Percentiles rank a stretch among this genome's conserved stretches.
phyloP scores from a whole-genome alignment of 1,140 invertebrate genomes.

The Globodera rostochiensis region DNA sequence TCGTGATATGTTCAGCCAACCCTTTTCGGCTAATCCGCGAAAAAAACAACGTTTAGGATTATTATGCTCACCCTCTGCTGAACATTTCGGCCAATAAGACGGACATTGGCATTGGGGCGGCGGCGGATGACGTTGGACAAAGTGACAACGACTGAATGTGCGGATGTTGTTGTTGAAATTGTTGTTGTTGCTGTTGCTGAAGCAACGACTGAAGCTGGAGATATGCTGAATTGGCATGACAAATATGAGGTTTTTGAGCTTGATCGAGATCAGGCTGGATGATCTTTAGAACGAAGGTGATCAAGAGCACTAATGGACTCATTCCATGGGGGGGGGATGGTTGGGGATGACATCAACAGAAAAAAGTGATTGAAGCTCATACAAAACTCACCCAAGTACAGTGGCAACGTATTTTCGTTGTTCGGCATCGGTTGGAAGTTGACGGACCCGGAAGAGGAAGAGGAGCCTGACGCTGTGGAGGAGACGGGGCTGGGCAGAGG shows the following conservation, averaged over 20 bases:
- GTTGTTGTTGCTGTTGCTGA: neutral
- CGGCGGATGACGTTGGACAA: neutral
- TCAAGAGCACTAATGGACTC: neutral
- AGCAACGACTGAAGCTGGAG: neutral
- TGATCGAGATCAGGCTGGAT: neutral
- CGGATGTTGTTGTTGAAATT: neutral
- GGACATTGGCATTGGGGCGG: neutral
- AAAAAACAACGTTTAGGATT: too few species aligned
- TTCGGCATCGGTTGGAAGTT: constrained; percentile 1
- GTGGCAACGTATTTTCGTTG: constrained; percentile 3
- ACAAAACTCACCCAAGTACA: neutral
- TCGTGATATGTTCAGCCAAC: too few species aligned
- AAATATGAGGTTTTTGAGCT: neutral
- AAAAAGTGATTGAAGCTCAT: too few species aligned
- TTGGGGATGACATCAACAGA: neutral
- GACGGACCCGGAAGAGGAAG: neutral
- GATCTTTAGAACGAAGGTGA: neutral
- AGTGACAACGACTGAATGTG: neutral
- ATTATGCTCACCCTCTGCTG: neutral
- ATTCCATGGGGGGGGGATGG: neutral
- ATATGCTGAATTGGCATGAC: neutral
- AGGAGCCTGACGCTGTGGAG: neutral
- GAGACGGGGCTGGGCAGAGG: neutral
- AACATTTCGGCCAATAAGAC: neutral
- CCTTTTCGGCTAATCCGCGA: too few species aligned